Evolutionary conservation across 2,113 vertebrate genomes (phyloP).

Genomic region (Callionymus lyra): DNA sequence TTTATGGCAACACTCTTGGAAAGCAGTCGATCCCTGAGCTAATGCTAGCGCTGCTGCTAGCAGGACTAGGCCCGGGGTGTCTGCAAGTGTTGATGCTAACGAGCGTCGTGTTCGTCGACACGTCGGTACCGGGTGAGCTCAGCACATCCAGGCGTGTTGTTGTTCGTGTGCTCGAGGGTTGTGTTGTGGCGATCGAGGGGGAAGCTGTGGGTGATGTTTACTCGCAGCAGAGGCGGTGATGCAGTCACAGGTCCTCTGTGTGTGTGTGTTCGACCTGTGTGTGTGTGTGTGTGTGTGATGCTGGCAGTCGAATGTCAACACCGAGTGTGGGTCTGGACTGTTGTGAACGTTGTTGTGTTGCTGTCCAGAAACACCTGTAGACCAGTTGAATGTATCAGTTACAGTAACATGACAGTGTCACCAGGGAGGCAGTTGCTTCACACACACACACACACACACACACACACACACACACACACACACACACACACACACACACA

Average conservation of each 20-base stretch:
- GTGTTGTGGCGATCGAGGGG: slow-evolving; percentile 3
- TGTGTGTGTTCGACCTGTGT: slow-evolving; percentile 17
- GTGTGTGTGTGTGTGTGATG: slow-evolving; percentile 7
- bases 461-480: too few species aligned
- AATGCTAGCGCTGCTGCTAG: slow-evolving; percentile 35
- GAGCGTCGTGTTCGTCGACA: slow-evolving; percentile 5
- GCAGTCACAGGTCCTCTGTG: slow-evolving; percentile 7
- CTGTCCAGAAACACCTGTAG: too few species aligned
- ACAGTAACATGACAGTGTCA: too few species aligned
- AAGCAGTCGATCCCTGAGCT: slow-evolving; percentile 11
- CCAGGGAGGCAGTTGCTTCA: too few species aligned
- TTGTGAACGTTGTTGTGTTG: too few species aligned
- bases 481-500: too few species aligned
- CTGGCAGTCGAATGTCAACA: slow-evolving; percentile 15
- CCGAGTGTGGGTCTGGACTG: too few species aligned
- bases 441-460: too few species aligned
- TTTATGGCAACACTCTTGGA: slow-evolving; percentile 24
- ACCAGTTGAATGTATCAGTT: too few species aligned
- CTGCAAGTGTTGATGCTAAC: slow-evolving; percentile 16
- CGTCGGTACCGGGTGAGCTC: slow-evolving; percentile 17
- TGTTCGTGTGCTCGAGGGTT: slow-evolving; percentile 13
- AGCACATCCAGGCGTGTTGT: slow-evolving; percentile 4
- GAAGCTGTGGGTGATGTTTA: slow-evolving; percentile 44
- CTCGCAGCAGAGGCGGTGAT: slow-evolving; percentile 13
- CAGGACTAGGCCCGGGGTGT: slow-evolving; percentile 39